Conservation (phyloP, 2,113 vertebrate species). For the Laterallus jamaicensis region DNA sequence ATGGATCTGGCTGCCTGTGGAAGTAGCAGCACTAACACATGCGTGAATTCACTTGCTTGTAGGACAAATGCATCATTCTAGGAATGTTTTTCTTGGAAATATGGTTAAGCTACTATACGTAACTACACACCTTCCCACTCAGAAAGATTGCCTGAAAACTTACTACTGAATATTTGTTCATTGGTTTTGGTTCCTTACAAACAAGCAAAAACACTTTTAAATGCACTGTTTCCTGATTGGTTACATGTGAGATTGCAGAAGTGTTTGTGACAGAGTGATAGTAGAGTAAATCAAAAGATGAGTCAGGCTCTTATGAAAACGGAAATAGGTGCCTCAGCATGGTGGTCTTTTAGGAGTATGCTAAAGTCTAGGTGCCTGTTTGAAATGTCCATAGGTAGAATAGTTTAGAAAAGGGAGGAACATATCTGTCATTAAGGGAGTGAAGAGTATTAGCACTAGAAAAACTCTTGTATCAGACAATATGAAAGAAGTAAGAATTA, state of each 20-base stretch:
- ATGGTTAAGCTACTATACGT: neutral
- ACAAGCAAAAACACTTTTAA: neutral
- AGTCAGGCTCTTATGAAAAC: neutral
- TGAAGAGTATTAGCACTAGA: neutral
- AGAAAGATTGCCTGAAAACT: neutral
- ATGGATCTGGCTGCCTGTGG: neutral
- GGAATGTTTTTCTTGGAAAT: neutral
- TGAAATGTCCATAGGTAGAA: neutral
- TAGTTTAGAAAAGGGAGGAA: neutral
- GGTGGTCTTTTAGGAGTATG: neutral
- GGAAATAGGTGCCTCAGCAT: neutral
- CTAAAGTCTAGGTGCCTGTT: neutral
- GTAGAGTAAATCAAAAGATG: neutral
- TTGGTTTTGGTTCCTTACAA: neutral
- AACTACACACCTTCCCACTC: neutral
- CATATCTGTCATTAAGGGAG: neutral
- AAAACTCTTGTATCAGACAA: neutral
- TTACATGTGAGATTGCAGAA: neutral
- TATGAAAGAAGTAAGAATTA: neutral
- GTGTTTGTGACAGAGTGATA: neutral
- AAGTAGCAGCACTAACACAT: neutral
- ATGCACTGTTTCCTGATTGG: neutral
- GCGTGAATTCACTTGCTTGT: neutral
- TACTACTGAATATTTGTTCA: neutral
- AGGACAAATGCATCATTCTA: neutral